Conservation (phyloP, 2,888 invertebrate genomes). For the Callosobruchus maculatus region DNA sequence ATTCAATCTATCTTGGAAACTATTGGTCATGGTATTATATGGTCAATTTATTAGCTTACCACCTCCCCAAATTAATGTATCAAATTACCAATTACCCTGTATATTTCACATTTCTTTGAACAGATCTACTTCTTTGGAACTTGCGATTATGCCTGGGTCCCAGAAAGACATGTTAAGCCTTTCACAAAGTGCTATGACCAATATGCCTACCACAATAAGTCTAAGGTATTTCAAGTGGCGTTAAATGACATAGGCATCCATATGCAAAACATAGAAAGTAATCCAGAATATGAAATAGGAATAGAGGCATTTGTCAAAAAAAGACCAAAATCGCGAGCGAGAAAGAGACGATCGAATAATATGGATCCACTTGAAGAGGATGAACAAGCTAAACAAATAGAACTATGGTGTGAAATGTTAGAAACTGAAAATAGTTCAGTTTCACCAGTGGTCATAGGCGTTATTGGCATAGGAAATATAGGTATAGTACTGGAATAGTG, state of each 20-base stretch:
- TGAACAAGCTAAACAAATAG: neutral
- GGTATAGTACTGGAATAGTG: neutral
- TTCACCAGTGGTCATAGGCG: slow-evolving; percentile 9
- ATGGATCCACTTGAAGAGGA: neutral
- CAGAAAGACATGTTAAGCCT: slow-evolving; percentile 21
- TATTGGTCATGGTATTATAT: too few species aligned
- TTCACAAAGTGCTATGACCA: slow-evolving; percentile 20
- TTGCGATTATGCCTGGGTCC: slow-evolving; percentile 28
- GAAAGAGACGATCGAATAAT: neutral
- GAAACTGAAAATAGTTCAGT: slow-evolving; percentile 2
- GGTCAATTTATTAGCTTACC: too few species aligned
- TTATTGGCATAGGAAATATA: slow-evolving; percentile 8
- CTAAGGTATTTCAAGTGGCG: slow-evolving; percentile 13
- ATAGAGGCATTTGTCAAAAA: neutral
- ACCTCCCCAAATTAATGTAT: too few species aligned
- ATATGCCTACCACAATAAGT: slow-evolving; percentile 16
- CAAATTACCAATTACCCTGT: too few species aligned
- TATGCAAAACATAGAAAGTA: neutral
- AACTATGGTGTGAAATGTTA: neutral
- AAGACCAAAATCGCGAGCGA: neutral
- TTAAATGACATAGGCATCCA: slow-evolving; percentile 16
- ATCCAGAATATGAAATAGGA: neutral
- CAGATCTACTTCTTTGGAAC: slow-evolving; percentile 25
- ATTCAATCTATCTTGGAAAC: too few species aligned
- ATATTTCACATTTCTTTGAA: too few species aligned